Evolutionary conservation across 2,113 vertebrate species (phyloP).

Genomic region (Notechis scutatus): DNA sequence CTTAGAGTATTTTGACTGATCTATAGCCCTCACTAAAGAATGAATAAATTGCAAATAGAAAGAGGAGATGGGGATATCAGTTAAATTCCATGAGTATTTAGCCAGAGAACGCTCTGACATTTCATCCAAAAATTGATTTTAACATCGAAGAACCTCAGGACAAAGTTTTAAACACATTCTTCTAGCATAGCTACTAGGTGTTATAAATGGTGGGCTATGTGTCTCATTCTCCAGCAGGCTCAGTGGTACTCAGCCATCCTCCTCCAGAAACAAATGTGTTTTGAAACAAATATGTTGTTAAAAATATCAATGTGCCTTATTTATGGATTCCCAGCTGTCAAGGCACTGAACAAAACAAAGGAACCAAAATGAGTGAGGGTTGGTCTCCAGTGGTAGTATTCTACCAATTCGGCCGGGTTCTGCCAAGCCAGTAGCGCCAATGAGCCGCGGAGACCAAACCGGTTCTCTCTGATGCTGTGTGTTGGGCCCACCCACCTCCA

Average conservation of each 20-base stretch:
- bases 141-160: background rate
- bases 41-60: background rate
- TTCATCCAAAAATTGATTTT: background rate
- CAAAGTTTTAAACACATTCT: background rate
- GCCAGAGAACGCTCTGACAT: background rate
- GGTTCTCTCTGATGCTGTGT: too few species aligned
- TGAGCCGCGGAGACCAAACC: too few species aligned
- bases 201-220: background rate
- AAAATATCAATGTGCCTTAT: fast-evolving
- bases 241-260: fast-evolving
- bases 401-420: too few species aligned
- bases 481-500: too few species aligned
- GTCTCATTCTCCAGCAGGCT: background rate
- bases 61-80: background rate
- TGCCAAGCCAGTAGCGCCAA: too few species aligned
- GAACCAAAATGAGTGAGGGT: background rate
- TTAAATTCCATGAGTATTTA: background rate
- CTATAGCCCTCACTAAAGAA: background rate
- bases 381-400: background rate
- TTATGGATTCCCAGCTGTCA: background rate
- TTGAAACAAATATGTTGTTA: fast-evolving
- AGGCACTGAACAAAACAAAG: too few species aligned
- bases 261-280: fast-evolving
- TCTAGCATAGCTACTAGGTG: fast-evolving
- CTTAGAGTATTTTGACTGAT: background rate